phyloP scores from a whole-genome alignment of 2,888 invertebrate genomes.

The Drosophila paranaensis region DNA sequence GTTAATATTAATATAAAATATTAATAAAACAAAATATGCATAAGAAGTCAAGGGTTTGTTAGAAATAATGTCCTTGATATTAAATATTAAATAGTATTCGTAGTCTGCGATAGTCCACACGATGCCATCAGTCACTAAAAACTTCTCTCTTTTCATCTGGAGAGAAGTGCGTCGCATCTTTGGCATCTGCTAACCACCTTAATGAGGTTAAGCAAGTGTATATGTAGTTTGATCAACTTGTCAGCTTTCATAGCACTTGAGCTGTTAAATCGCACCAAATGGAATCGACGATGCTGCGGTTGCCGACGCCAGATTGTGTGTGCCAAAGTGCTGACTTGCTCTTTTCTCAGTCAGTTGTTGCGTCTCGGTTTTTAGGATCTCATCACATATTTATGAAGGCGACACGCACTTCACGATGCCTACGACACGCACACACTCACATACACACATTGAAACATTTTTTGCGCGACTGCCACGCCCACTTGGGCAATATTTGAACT shows the following conservation, averaged over 20 bases:
- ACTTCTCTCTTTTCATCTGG: too few relatives aligned
- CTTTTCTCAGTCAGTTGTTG: slow-evolving; percentile 1
- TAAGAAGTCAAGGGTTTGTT: too few relatives aligned
- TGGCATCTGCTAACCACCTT: background rate
- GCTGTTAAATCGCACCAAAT: slow-evolving; percentile 50
- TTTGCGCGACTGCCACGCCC: slow-evolving; percentile 13
- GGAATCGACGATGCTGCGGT: slow-evolving; percentile 35
- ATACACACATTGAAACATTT: slow-evolving; percentile 18
- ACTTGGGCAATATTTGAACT: slow-evolving; percentile 22
- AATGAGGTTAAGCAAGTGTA: slow-evolving; percentile 13
- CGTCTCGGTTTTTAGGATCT: slow-evolving; percentile 31
- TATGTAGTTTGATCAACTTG: slow-evolving; percentile 31
- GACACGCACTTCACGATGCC: slow-evolving; percentile 60
- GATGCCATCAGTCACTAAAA: too few relatives aligned
- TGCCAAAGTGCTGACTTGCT: slow-evolving; percentile 19
- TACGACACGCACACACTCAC: slow-evolving; percentile 55
- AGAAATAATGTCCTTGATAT: too few relatives aligned
- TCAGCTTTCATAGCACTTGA: slow-evolving; percentile 31
- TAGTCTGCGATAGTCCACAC: too few relatives aligned
- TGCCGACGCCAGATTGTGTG: background rate
- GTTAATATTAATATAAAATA: background rate
- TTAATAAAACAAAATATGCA: too few relatives aligned
- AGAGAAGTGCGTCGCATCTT: too few relatives aligned
- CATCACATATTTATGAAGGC: slow-evolving; percentile 74
- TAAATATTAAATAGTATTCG: too few relatives aligned